These are phyloP conservation scores for Halocaridina rubra DNA, from an alignment of 2,888 invertebrate genomes.

Conservation along the genomic window DNA sequence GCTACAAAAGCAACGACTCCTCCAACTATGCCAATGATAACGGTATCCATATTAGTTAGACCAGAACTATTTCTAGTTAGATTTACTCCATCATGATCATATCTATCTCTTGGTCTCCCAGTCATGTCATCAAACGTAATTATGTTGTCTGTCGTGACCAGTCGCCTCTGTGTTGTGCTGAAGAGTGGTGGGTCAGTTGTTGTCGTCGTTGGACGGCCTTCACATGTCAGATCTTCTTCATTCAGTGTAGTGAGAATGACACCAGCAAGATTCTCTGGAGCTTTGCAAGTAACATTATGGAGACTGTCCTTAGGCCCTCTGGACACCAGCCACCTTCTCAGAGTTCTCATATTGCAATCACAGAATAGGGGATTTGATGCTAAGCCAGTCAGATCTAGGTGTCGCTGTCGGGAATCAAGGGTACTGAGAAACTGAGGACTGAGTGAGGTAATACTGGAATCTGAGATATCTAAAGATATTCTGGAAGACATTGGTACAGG, in stretches of 20 bases:
- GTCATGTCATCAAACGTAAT: conserved; percentile 52
- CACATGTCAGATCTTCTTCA: conserved; percentile 86
- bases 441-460: conserved; percentile 81
- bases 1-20: conserved; percentile 92
- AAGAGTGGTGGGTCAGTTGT: conserved; percentile 68
- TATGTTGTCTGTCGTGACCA: conserved; percentile 70
- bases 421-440: conserved; percentile 83
- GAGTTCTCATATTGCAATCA: conserved; percentile 84
- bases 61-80: conserved; percentile 66
- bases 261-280: conserved; percentile 79
- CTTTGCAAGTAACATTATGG: conserved; percentile 72
- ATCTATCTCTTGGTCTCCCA: conserved; percentile 67
- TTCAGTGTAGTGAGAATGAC: conserved; percentile 80
- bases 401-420: conserved; percentile 83
- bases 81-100: conserved; percentile 12
- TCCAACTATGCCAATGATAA: conserved; percentile 95
- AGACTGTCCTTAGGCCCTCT: conserved; percentile 56
- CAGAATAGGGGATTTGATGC: conserved; percentile 85
- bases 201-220: conserved; percentile 68
- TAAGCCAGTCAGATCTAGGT: conserved; percentile 80
- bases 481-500: conserved; percentile 88
- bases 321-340: conserved; percentile 78
- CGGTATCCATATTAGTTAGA: conserved; percentile 86
- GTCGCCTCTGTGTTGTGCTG: conserved; percentile 70
- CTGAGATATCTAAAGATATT: conserved; percentile 81